Evolutionary conservation across 2,888 invertebrate genomes (phyloP).

Genomic region (Ectemnius cavifrons): DNA sequence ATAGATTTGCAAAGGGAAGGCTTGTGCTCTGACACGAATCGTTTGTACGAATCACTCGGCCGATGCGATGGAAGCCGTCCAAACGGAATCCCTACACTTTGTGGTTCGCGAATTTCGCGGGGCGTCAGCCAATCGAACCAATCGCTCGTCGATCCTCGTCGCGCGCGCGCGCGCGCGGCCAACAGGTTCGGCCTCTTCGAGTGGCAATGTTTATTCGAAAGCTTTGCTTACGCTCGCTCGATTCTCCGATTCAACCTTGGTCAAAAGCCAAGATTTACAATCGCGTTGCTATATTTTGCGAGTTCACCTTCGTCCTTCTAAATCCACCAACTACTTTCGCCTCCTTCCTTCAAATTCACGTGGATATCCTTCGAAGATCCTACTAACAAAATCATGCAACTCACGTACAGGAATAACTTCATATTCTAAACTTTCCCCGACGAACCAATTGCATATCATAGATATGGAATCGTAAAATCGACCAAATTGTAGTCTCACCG

Average conservation of each 20-base stretch:
- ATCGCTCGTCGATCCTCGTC: background rate
- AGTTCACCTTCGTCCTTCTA: too few relatives aligned
- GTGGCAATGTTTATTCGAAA: background rate
- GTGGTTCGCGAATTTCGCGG: slow-evolving; percentile 3
- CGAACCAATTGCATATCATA: slow-evolving; percentile 25
- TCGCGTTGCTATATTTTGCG: too few relatives aligned
- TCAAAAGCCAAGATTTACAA: too few relatives aligned
- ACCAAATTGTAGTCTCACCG: slow-evolving; percentile 6
- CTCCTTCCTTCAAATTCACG: too few relatives aligned
- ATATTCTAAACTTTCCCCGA: too few relatives aligned
- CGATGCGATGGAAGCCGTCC: slow-evolving; percentile 13
- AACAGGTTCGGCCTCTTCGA: slow-evolving; percentile 1
- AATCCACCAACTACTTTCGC: too few relatives aligned
- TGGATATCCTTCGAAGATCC: too few relatives aligned
- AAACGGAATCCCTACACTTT: slow-evolving; percentile 6
- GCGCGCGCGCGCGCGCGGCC: background rate
- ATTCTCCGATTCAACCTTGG: background rate
- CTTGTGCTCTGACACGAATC: slow-evolving; percentile 1
- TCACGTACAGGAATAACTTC: too few relatives aligned
- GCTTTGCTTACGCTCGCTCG: background rate
- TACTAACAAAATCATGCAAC: too few relatives aligned
- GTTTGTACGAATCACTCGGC: background rate
- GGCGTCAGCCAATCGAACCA: background rate
- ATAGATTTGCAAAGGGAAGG: slow-evolving; percentile 11
- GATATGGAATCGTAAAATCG: background rate